Conservation (phyloP, 2,888 invertebrate genomes). For the Limnephilus auricula region DNA sequence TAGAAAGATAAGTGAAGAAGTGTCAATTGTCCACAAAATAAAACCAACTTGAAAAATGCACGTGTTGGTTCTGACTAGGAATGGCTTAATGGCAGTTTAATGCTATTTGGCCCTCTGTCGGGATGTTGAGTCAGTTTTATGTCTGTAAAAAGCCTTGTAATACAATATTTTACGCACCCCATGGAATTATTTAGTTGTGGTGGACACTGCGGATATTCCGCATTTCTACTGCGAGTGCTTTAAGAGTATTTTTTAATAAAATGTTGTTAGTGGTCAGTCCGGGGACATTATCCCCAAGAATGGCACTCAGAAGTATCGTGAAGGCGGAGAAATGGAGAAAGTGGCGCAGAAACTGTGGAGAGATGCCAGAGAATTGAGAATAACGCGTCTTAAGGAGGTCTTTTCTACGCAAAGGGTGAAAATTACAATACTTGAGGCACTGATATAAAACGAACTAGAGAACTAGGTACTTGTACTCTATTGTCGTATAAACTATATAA, state of each 20-base stretch:
- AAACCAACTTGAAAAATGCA: background rate
- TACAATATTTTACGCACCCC: background rate
- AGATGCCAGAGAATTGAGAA: background rate
- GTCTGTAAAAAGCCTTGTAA: background rate
- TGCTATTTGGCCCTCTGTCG: background rate
- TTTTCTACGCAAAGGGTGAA: conserved; percentile 35
- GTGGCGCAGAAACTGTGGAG: background rate
- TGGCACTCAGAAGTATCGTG: conserved; percentile 5
- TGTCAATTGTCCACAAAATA: background rate
- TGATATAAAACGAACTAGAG: background rate
- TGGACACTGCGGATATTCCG: background rate
- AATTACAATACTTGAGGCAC: conserved; percentile 38
- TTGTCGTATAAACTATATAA: background rate
- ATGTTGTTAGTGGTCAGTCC: conserved; percentile 22
- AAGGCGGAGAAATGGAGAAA: background rate
- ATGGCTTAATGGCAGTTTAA: background rate
- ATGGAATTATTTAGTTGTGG: background rate
- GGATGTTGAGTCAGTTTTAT: background rate
- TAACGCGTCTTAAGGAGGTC: conserved; percentile 20
- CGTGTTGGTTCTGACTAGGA: background rate
- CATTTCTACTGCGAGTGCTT: background rate
- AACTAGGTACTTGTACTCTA: background rate
- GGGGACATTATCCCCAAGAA: conserved; percentile 7
- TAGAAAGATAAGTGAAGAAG: background rate
- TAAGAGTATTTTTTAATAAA: conserved; percentile 22